Conservation (phyloP, 2,113 vertebrate genomes). For the Potamarius usumacintae region DNA sequence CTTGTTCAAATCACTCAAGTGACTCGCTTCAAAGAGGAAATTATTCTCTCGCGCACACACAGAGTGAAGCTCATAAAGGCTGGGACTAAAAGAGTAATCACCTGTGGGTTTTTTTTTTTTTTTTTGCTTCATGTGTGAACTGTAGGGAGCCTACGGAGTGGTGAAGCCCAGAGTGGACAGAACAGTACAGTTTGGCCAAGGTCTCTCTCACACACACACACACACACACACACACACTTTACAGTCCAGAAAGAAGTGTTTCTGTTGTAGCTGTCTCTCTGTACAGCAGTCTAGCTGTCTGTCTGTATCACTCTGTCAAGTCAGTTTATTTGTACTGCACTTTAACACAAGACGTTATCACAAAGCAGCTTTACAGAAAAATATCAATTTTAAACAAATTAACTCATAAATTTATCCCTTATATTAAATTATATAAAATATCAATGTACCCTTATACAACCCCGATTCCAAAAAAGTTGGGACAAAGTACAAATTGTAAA, state of each 20-base stretch:
- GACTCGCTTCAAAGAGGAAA: no score
- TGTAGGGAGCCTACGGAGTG: conserved; percentile 70
- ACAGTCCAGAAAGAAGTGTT: not conserved
- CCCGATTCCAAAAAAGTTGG: no score
- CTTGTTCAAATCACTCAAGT: not conserved
- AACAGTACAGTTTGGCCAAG: conserved; percentile 74
- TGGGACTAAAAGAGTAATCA: not conserved
- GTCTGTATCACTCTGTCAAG: no score
- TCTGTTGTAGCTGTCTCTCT: not conserved
- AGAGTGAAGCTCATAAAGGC: not conserved
- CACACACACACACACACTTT: not conserved
- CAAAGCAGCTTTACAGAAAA: no score
- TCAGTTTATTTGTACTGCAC: no score
- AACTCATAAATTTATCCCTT: no score
- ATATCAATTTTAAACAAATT: no score
- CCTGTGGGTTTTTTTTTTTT: not conserved
- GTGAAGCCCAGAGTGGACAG: conserved; percentile 80
- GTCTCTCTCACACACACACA: conserved; percentile 62
- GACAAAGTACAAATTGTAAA: no score
- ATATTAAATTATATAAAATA: no score
- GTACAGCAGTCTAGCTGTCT: no score
- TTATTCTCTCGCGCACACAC: not conserved
- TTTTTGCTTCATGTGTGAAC: not conserved
- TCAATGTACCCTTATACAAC: no score
- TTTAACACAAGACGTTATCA: no score